A percentile compares a stretch with the other conserved stretches of the same genome.
These are phyloP conservation scores for Phrixothrix hirtus DNA, from an alignment of 2,888 invertebrate species.

Conservation along the genomic window DNA sequence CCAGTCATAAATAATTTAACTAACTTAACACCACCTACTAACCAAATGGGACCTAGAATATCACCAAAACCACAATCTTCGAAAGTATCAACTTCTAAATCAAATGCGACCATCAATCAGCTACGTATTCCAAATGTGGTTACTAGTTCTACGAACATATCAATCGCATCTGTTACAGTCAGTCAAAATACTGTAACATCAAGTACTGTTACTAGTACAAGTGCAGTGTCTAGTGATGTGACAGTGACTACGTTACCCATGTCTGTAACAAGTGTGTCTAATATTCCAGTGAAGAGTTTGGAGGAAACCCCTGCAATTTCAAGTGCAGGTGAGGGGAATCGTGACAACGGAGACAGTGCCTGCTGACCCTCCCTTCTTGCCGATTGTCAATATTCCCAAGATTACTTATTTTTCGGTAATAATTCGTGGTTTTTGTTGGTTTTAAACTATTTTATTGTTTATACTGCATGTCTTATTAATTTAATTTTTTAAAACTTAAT, in stretches of 20 bases:
- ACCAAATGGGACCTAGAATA: slow-evolving; percentile 37
- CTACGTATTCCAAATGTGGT: slow-evolving; percentile 33
- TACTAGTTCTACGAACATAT: slow-evolving; percentile 8
- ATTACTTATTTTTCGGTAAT: slow-evolving; percentile 53
- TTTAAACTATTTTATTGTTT: slow-evolving; percentile 34
- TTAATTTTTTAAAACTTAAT: slow-evolving; percentile 24
- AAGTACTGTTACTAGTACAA: slow-evolving; percentile 12
- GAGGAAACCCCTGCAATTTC: slow-evolving; percentile 36
- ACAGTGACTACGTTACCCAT: slow-evolving; percentile 10
- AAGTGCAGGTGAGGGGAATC: slow-evolving; percentile 53
- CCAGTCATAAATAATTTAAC: slow-evolving; percentile 48
- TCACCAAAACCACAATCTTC: slow-evolving; percentile 47
- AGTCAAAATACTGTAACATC: slow-evolving; percentile 12
- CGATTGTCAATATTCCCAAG: slow-evolving; percentile 50
- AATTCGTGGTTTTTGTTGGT: slow-evolving; percentile 48
- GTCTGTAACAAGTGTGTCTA: slow-evolving; percentile 13
- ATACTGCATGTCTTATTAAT: slow-evolving; percentile 30
- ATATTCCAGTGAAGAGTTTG: slow-evolving; percentile 16
- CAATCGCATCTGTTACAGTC: slow-evolving; percentile 32
- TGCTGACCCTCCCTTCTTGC: slow-evolving; percentile 54
- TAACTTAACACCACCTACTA: slow-evolving; percentile 39
- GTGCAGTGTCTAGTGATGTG: slow-evolving; percentile 14
- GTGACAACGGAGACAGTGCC: slow-evolving; percentile 55
- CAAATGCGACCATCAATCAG: slow-evolving; percentile 37
- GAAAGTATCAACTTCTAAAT: slow-evolving; percentile 46